These are phyloP conservation scores for Metridium senile DNA, from an alignment of 92 coral and sea anemone genomes.

Conservation along the genomic window DNA sequence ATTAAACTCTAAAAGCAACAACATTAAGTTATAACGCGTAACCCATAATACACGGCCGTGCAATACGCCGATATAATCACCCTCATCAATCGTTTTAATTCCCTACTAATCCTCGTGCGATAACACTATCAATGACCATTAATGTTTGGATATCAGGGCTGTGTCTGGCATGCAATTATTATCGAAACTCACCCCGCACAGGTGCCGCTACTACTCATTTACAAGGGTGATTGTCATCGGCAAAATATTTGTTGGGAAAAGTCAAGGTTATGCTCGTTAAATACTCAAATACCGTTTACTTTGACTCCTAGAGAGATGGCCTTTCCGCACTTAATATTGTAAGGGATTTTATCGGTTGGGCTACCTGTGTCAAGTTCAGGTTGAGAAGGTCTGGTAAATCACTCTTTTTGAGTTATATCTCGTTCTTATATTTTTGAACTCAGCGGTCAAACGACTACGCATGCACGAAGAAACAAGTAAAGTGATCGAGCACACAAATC, in stretches of 20 bases:
- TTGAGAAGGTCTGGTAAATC: too few relatives aligned
- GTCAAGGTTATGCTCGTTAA: constrained; percentile 31
- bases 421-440: too few relatives aligned
- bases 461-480: too few relatives aligned
- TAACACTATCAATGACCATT: constrained; percentile 22
- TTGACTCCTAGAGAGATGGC: constrained; percentile 26
- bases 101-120: constrained; percentile 18
- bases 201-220: constrained; percentile 2
- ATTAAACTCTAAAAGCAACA: constrained; percentile 4
- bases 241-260: constrained; percentile 1
- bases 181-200: constrained; percentile 13
- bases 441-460: too few relatives aligned
- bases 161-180: constrained; percentile 24
- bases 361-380: not conserved
- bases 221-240: constrained; percentile 17
- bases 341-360: not conserved
- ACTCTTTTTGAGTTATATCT: too few relatives aligned
- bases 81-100: constrained; percentile 12
- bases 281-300: not conserved
- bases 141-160: constrained; percentile 18
- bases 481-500: too few relatives aligned
- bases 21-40: not conserved
- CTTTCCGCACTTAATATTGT: not conserved
- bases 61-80: not conserved
- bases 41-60: not conserved